Evolutionary conservation across 2,797 vertebrate genomes (phyloP).

Genomic region (Schizopygopsis pylzovi): DNA sequence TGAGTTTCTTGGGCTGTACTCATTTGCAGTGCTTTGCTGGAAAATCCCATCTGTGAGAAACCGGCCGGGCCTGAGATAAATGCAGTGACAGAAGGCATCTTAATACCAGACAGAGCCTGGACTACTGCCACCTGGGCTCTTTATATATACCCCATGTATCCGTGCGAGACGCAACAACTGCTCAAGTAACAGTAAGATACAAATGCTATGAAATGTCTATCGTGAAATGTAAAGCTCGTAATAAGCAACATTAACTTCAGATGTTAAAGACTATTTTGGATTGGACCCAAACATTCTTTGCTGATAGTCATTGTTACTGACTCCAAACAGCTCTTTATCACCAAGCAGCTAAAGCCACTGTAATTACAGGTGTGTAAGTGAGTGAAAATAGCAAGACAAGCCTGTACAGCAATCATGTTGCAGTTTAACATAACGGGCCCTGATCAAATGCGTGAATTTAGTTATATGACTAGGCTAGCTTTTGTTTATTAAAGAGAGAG

Average conservation of each 20-base stretch:
- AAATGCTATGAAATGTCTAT: background rate
- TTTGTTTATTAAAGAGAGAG: constrained; percentile 56
- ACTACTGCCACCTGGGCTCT: constrained; percentile 45
- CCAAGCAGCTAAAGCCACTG: constrained; percentile 29
- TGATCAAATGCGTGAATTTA: constrained; percentile 48
- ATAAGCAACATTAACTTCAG: constrained; percentile 17
- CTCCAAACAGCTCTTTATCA: constrained; percentile 30
- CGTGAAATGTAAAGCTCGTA: constrained; percentile 9
- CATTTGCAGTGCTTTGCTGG: constrained; percentile 48
- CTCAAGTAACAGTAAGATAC: constrained; percentile 34
- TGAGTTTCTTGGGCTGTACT: constrained; percentile 41
- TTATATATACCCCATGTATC: constrained; percentile 19
- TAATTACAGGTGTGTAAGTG: constrained; percentile 36
- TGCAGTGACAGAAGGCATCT: constrained; percentile 54
- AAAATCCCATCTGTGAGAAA: constrained; percentile 55
- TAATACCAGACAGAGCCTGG: constrained; percentile 56
- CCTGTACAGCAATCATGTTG: constrained; percentile 37
- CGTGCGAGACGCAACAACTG: constrained; percentile 4
- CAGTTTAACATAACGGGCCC: constrained; percentile 26
- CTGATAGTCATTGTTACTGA: constrained; percentile 3
- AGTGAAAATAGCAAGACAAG: constrained; percentile 16
- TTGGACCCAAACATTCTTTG: constrained; percentile 19
- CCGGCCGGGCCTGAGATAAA: constrained; percentile 50
- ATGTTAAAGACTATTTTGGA: constrained; percentile 23
- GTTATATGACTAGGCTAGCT: constrained; percentile 48